Evolutionary conservation across 2,113 vertebrate genomes (phyloP), one percentile per base, ranked within the genome.

Genomic region (Aphyosemion australe): DNA sequence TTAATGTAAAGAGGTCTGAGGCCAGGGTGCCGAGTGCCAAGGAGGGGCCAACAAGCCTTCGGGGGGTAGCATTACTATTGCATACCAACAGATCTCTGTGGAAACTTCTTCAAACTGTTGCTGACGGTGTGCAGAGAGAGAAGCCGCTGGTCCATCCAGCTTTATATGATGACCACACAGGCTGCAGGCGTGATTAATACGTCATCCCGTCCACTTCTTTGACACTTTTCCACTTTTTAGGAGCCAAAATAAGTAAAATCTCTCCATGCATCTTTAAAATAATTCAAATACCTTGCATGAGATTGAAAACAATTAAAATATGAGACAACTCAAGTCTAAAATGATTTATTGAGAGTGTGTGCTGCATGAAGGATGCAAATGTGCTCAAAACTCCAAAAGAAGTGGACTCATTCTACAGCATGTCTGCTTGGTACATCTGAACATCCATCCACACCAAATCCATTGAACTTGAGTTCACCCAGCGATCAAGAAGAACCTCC

Each of bases 401-500:
- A 71, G 50, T 60, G 57, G 59, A 76, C 51, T 20, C 42, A 56
- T 69, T 47, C 53, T 48, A 49, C 55, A 26, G 19, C 45, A 21
- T 65, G 65, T 43, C 56, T 52, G 39, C 66, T 74, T 71, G 76
- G 67, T 80, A 79, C 63, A 65, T 74, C 60, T 57, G 71, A 79
- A 77, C 69, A 74, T 85, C 65, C 63, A 64, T 63, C 71, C 69
- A 57, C 65, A 65, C 60, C 61, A 60, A 82, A 76, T 82, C 59
- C 69, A 78, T 72, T 83, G 59, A 74, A 42, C 59, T 54, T 12
- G 42, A 61, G 74, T 84, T 88, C 78, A 85, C 59, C 74, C 76
- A 82, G 74, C 65, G 66, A 88, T 77, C 82, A 85, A 56, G 58
- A 59, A 72, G 59, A 72, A 79, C 75, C 81, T 81, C 66, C 72